Base-by-base conservation (phyloP, 2,888 invertebrate genomes). In the Nomada fucata region DNA sequence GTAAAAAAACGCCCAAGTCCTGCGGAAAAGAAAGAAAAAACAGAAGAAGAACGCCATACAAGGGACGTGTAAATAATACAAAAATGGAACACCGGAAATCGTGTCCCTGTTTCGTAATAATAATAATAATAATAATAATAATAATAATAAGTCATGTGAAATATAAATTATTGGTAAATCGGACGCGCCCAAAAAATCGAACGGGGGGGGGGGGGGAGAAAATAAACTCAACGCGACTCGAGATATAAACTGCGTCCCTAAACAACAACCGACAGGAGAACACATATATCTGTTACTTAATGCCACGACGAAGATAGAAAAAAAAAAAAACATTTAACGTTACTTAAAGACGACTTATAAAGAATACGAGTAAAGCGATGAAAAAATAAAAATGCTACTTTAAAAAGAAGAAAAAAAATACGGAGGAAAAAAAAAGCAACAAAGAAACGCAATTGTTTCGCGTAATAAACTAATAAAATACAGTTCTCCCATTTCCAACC, bases 301-400 rank as follows among this genome's bases (percentile, higher is more conserved):
- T 79, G 81, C 79, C 81, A 65, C 74, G 52, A 71, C 44, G 44
- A 71, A 70, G 70, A 63, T 61, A 71, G 3, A 71, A 70, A 44
- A 69, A 57, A 57, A 55, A 18, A 23, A 44, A 1, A 42, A 20
- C 7, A 18, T 44, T 64, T 47, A 79, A 65, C 44, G 53, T 53
- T 36, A 52, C 50, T 26, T 57, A 57, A 68, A 67, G 53, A 57
- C 47, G 59, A 69, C 13, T 55, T 67, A 72, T 26, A 47, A 69
- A 60, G 70, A 74, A 73, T 29, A 47, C 47, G 55, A 76, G 20
- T 76, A 73, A 69, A 80, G 29, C 64, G 64, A 72, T 69, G 76
- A 69, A 76, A 76, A 53, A 63, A 60, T 20, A 76, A 78, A 82
- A 76, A 60, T 59, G 69, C 55, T 29, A 60, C 26, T 60, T 71